Evolutionary conservation across 1,140 invertebrate species (phyloP), one percentile per base, ranked within the genome.

Genomic region (Gryllus bimaculatus): DNA sequence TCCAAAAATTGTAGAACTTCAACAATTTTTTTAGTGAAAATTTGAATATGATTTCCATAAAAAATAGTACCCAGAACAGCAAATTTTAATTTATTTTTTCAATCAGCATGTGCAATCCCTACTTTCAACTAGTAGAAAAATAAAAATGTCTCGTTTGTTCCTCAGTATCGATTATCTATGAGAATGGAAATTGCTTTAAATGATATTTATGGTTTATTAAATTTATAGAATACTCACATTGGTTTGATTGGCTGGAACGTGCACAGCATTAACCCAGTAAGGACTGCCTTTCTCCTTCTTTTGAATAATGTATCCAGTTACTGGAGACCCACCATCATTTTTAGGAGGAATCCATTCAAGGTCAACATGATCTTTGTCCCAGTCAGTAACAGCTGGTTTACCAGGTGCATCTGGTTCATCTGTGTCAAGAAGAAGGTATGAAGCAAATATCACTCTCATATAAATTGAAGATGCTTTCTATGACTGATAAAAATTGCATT

Each of bases 271-370:
- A 15, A 92, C 91, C 95, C 95, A 94, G 85, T 94, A 96, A 81
- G 91, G 94, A 86, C 89, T 93, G 82, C 95, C 96, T 84, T 96
- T 96, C 84, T 98, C 96, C 85, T 96, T 96, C 90, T 97, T 97
- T 85, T 98, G 96, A 66, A 98, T 91, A 79, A 98, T 95, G 82
- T 98, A 98, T n/a, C 94, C 94, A 47, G 92, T 95, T 76, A 98
- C 91, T 1, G 96, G 95, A 79, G 94, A 91, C n/a, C 96, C 96
- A 79, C 96, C 96, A 84, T 98, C 95, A 78, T 89, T 92, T 84
- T 92, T 93, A 0, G 96, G 96, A 83, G 91, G 89, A 47, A 90
- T 90, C 96, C 96, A 98, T 88, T 95, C 90, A 73, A 98, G 87
- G 83, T 98, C 96, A 13, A 97, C 95, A 82, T 95, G 94, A 85